Evolutionary conservation across 2,113 vertebrate species (phyloP).

Genomic region (Gambusia affinis): DNA sequence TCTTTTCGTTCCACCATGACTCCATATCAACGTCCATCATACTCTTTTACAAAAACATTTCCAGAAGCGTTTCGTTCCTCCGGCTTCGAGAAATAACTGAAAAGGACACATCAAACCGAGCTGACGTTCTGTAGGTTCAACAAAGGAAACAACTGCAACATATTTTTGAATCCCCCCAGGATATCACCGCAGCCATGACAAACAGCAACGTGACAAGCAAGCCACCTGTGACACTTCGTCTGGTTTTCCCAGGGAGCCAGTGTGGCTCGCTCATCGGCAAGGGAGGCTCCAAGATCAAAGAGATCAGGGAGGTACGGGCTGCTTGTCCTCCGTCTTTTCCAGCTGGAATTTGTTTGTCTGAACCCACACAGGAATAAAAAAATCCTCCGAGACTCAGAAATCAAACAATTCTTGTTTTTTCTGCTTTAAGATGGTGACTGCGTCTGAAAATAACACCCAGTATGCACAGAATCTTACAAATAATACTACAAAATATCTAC

Average conservation of each 20-base stretch:
- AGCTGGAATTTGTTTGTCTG: constrained; percentile 30
- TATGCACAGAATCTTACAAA: constrained; percentile 3
- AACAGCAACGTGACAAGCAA: constrained; percentile 93
- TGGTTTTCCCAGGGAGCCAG: constrained; percentile 92
- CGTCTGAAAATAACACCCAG: constrained; percentile 45
- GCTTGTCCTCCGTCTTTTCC: constrained; percentile 13
- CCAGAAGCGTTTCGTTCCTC: neutral
- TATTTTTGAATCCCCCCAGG: constrained; percentile 79
- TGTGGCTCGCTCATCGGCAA: constrained; percentile 95
- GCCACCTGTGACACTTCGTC: constrained; percentile 90
- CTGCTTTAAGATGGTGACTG: constrained; percentile 16
- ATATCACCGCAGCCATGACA: constrained; percentile 90
- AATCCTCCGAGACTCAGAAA: constrained; percentile 36
- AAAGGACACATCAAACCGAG: constrained; percentile 28
- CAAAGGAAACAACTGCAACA: constrained; percentile 1
- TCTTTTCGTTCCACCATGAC: neutral
- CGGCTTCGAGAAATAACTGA: constrained; percentile 11
- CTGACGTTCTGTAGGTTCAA: constrained; percentile 1
- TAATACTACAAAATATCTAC: too few species aligned
- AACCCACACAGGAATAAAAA: constrained; percentile 21
- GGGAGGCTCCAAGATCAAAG: constrained; percentile 95
- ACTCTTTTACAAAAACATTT: neutral
- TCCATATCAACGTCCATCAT: neutral
- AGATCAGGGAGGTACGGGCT: constrained; percentile 90
- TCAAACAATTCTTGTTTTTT: constrained; percentile 45